Conservation (phyloP, 2,888 invertebrate genomes). For the Oligia fasciuncula region DNA sequence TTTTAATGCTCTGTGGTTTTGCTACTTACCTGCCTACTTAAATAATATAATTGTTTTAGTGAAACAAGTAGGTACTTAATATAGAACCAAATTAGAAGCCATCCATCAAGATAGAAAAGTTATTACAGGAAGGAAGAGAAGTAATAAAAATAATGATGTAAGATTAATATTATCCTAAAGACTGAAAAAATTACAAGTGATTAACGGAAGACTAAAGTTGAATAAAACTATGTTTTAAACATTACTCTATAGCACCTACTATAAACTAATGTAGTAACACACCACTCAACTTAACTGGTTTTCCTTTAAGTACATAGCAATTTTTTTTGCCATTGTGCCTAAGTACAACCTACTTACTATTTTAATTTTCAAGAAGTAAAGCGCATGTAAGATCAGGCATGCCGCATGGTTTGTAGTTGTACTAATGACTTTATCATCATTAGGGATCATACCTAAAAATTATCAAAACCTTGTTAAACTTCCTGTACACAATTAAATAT, state of each 20-base stretch:
- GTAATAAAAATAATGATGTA: background rate
- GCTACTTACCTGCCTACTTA: background rate
- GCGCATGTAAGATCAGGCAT: background rate
- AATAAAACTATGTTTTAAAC: background rate
- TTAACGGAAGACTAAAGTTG: background rate
- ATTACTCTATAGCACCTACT: background rate
- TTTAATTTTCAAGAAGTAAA: background rate
- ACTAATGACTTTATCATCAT: background rate
- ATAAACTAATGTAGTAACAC: no score
- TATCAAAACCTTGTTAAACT: conserved; percentile 17
- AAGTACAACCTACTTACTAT: background rate
- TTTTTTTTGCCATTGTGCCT: no score
- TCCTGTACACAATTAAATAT: conserved; percentile 17
- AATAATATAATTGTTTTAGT: background rate
- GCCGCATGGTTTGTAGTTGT: background rate
- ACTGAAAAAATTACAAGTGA: background rate
- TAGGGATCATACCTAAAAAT: background rate
- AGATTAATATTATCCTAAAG: background rate
- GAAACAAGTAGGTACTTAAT: background rate
- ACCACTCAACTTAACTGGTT: background rate
- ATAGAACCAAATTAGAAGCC: background rate
- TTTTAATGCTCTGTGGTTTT: background rate
- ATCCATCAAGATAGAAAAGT: background rate
- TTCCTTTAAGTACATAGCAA: background rate
- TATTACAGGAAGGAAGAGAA: background rate